Evolutionary conservation across 2,113 vertebrate genomes (phyloP), one percentile per base, ranked within the genome.

Genomic region (Ellobius talpinus): DNA sequence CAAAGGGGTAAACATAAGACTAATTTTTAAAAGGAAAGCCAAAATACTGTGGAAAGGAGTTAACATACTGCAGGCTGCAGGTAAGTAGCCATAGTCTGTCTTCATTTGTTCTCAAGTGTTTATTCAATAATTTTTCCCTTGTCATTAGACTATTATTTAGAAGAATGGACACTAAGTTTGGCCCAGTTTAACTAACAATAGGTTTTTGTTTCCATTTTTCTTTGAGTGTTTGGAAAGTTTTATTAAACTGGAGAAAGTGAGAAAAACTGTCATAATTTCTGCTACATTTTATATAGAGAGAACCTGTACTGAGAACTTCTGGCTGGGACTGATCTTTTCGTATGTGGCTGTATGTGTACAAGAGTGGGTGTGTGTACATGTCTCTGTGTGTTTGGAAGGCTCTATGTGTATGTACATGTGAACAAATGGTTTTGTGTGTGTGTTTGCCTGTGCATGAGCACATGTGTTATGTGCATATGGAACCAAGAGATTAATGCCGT

Each of bases 11-110:
- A 94, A 87, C 77, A 86, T 23, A 92, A 96, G 23, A 95, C 78
- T 97, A 92, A 92, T 63, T 78, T 97, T 45, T 7, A 72, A 96
- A 91, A 96, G 45, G n/a, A 93, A 95, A 97, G 42, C n/a, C 78
- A 79, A 84, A 55, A 92, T 86, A 73, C n/a, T 90, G 17, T 89
- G 87, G 97, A 87, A 85, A 76, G 3, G 24, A 93, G 58, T 7
- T 72, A 90, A 63, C 17, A 87, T 24, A 77, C 12, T 61, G 90
- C 47, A 87, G 7, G 73, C 78, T 96, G 92, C 31, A 52, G 74
- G 33, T 95, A 68, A 87, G 21, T 66, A 47, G 11, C 77, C 39
- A 63, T 55, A 52, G 29, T 89, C 24, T n/a, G 16, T 66, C 66
- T 94, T 74, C 29, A 55, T 87, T 97, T 91, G 47, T 70, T 82